Conservation (phyloP, 2,113 vertebrate species). For the Serinus canaria region DNA sequence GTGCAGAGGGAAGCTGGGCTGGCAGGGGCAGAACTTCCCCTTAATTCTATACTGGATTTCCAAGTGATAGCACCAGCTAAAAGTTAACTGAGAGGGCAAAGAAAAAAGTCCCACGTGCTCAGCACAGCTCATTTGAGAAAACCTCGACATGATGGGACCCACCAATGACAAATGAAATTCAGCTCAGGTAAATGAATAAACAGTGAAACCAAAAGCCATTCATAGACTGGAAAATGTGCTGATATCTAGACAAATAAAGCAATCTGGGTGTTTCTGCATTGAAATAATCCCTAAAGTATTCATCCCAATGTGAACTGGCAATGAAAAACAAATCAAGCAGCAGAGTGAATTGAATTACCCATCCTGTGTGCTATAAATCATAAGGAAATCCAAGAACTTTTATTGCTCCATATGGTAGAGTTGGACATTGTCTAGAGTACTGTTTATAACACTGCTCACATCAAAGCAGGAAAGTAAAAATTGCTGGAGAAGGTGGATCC, state of each 20-base stretch:
- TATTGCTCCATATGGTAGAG: not conserved
- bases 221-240: conserved; percentile 22
- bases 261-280: conserved; percentile 34
- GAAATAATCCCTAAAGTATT: conserved; percentile 44
- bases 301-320: conserved; percentile 2
- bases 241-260: conserved; percentile 35
- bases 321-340: conserved; percentile 35
- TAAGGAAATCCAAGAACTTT: not conserved
- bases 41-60: not conserved
- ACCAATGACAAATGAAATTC: conserved; percentile 39
- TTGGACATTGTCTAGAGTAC: conserved; percentile 17
- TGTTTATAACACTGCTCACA: not conserved
- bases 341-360: conserved; percentile 49
- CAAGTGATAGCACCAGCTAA: not conserved
- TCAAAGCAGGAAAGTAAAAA: conserved; percentile 21
- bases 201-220: conserved; percentile 12
- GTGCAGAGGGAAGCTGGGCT: not conserved
- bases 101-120: not conserved
- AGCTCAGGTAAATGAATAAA: conserved; percentile 35
- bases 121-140: not conserved
- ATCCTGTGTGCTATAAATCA: not conserved
- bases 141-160: not conserved
- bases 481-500: not conserved
- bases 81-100: not conserved
- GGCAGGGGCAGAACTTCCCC: not conserved